Base-by-base conservation (phyloP, 2,888 invertebrate genomes). In the Marronus borbonicus region DNA sequence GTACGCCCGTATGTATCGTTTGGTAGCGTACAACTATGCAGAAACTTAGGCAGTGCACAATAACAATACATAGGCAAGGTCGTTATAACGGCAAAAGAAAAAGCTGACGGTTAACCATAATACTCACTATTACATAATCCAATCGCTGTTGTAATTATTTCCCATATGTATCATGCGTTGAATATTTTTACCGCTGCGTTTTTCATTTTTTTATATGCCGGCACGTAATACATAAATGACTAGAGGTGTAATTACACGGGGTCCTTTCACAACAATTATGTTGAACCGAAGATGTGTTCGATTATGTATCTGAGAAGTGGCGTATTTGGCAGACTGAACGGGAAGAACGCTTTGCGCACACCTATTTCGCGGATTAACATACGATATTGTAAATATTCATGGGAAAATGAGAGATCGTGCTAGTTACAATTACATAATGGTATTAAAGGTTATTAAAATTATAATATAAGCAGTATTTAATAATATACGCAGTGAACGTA, bases 41-140 rank as follows among this genome's bases (percentile, higher is more conserved):
- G 24, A 72, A 36, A 60, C 58, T 8, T 44, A 44, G 14, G 8
- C 20, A 20, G 55, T 72, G 17, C 28, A 68, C 68, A 50, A 74
- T 74, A 74, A 74, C 72, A 74, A 74, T 74, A 44, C 28, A 49
- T 49, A 70, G 12, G 39, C 77, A 77, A 77, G 77, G 77, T 64
- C 77, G 77, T 64, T 72, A 72, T 77, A 77, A 77, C 77, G 72
- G 77, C 77, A 77, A 77, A 77, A 77, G 77, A 72, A 77, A 77
- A 77, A 77, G 77, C 72, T 72, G 65, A 52, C 72, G 36, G 60
- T 44, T 66, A 70, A 74, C 64, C 44, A 72, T 72, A 65, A 77
- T 77, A 70, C 68, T 39, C 44, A 14, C 62, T 50, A 12, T 77
- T 77, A 77, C 77, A 77, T 77, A 77, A 77, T 55, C 28, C 36